Conservation (phyloP, 2,797 vertebrate species). For the Rhodeus uyekii region DNA sequence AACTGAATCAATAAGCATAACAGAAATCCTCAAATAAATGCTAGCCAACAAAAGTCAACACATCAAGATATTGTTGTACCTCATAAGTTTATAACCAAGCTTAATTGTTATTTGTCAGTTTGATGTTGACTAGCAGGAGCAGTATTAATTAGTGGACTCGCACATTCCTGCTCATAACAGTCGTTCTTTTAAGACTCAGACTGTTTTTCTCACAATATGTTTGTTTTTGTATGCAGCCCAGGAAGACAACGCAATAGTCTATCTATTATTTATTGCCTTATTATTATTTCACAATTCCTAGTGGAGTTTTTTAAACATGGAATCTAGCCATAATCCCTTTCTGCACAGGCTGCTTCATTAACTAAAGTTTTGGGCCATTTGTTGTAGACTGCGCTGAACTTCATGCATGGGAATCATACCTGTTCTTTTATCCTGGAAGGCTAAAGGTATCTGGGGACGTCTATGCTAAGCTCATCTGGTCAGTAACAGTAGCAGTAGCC, state of each 20-base stretch:
- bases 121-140: neutral
- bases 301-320: neutral
- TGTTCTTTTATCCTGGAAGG: neutral
- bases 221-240: neutral
- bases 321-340: neutral
- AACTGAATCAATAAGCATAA: neutral
- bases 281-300: neutral
- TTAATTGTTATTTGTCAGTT: neutral
- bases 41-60: neutral
- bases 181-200: neutral
- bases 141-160: neutral
- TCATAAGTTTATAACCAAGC: neutral
- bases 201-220: neutral
- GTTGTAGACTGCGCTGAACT: neutral
- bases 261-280: neutral
- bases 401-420: neutral
- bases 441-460: slow-evolving; percentile 30
- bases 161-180: neutral
- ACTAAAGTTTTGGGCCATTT: neutral
- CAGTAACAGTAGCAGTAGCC: slow-evolving; percentile 8
- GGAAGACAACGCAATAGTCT: neutral
- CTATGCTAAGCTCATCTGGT: slow-evolving; percentile 43
- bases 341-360: neutral
- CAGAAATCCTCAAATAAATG: neutral
- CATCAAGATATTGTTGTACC: neutral